phyloP scores from a whole-genome alignment of 1,140 invertebrate genomes.

The Meloidogyne hapla region DNA sequence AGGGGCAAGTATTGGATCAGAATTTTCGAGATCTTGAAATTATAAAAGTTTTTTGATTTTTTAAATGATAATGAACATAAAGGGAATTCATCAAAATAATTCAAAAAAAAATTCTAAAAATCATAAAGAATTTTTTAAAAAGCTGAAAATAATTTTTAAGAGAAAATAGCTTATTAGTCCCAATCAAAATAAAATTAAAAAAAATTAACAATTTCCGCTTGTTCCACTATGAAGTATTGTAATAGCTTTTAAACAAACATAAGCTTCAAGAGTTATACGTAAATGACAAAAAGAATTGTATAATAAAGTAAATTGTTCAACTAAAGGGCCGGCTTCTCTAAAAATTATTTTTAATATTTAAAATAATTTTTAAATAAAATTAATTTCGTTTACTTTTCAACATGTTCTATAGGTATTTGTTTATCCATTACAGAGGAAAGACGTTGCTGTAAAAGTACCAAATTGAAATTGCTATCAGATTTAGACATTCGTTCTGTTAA shows the following conservation, averaged over 20 bases:
- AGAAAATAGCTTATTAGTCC: too few species aligned
- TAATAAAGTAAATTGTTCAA: slow-evolving; percentile 64
- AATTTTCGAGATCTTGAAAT: background rate
- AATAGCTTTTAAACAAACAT: slow-evolving; percentile 65
- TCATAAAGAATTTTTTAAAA: too few species aligned
- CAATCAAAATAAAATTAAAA: slow-evolving; percentile 29
- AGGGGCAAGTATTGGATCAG: slow-evolving; percentile 1
- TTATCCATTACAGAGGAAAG: slow-evolving; percentile 59
- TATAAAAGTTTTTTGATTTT: background rate
- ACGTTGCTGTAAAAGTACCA: slow-evolving; percentile 53
- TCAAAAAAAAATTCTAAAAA: background rate
- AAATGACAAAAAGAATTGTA: slow-evolving; percentile 57
- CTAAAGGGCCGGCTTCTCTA: slow-evolving; percentile 64
- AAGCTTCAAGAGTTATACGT: slow-evolving; percentile 62
- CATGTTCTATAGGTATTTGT: slow-evolving; percentile 61
- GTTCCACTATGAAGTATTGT: slow-evolving; percentile 60
- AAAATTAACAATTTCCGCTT: slow-evolving; percentile 36
- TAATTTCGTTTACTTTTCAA: slow-evolving; percentile 25
- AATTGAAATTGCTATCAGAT: slow-evolving; percentile 46
- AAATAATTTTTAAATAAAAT: background rate
- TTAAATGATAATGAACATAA: background rate
- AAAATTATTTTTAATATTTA: slow-evolving; percentile 21
- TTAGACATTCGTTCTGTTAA: slow-evolving; percentile 42
- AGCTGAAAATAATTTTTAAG: too few species aligned
- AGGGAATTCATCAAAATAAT: too few species aligned